Evolutionary conservation across 2,113 vertebrate species (phyloP).

Genomic region (Pachyramphus minor): DNA sequence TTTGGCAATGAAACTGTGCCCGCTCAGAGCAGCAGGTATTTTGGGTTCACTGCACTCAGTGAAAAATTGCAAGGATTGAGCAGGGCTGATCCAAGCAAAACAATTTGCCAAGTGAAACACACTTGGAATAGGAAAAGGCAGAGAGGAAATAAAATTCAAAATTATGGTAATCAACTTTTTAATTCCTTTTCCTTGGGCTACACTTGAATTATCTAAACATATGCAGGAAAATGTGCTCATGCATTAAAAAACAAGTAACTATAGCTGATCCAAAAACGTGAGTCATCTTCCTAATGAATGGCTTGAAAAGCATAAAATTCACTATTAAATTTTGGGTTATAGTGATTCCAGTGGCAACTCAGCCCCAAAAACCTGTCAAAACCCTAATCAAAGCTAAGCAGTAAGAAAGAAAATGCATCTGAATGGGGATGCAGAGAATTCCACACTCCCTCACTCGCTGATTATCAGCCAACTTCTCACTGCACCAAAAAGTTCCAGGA

Average conservation of each 20-base stretch:
- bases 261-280: neutral
- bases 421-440: neutral
- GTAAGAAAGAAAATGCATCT: neutral
- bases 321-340: neutral
- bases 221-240: neutral
- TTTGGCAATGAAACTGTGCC: neutral
- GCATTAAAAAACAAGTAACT: neutral
- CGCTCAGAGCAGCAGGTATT: neutral
- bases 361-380: neutral
- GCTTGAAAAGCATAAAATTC: neutral
- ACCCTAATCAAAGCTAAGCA: neutral
- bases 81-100: neutral
- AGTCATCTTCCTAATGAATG: neutral
- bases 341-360: neutral
- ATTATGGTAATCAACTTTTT: neutral
- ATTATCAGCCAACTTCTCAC: neutral
- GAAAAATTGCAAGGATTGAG: neutral
- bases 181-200: neutral
- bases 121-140: neutral
- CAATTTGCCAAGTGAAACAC: neutral
- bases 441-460: accelerated
- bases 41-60: neutral
- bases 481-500: neutral
- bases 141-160: neutral
- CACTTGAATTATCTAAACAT: neutral